Evolutionary conservation across 2,888 invertebrate genomes (phyloP).

Genomic region (Heliconius hortense): DNA sequence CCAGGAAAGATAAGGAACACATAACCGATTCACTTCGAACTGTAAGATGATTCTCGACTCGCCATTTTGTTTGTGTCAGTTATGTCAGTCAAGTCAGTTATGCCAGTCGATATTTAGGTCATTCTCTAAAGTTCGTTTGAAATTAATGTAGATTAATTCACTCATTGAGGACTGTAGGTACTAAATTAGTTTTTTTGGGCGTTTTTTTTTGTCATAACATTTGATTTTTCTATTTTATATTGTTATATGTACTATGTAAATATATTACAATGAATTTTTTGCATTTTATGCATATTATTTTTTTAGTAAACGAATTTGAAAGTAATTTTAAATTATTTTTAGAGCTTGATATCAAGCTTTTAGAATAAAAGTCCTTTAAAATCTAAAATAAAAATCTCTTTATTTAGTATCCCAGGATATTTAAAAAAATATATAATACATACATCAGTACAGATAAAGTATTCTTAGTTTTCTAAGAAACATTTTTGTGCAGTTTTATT

Average conservation of each 20-base stretch:
- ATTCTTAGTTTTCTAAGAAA: neutral
- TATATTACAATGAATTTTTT: neutral
- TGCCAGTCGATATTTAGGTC: neutral
- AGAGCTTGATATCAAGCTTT: neutral
- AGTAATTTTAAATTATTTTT: neutral
- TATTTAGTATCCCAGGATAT: neutral
- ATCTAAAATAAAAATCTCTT: neutral
- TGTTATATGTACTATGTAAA: neutral
- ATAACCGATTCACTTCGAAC: conserved; percentile 73
- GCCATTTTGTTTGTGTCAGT: neutral
- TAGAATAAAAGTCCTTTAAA: neutral
- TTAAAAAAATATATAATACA: neutral
- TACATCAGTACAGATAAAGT: neutral
- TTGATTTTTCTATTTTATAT: neutral
- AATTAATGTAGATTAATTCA: conserved; percentile 1
- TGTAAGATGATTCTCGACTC: conserved; percentile 55
- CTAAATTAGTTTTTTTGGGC: too few species aligned
- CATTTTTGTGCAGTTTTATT: neutral
- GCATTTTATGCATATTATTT: neutral
- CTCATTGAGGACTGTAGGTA: neutral
- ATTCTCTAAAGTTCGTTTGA: neutral
- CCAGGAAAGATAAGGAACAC: conserved; percentile 99
- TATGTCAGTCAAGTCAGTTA: neutral
- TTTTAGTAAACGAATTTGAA: neutral
- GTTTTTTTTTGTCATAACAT: neutral